These are phyloP conservation scores for Merluccius polli DNA, from an alignment of 2,797 vertebrate species.

Conservation along the genomic window DNA sequence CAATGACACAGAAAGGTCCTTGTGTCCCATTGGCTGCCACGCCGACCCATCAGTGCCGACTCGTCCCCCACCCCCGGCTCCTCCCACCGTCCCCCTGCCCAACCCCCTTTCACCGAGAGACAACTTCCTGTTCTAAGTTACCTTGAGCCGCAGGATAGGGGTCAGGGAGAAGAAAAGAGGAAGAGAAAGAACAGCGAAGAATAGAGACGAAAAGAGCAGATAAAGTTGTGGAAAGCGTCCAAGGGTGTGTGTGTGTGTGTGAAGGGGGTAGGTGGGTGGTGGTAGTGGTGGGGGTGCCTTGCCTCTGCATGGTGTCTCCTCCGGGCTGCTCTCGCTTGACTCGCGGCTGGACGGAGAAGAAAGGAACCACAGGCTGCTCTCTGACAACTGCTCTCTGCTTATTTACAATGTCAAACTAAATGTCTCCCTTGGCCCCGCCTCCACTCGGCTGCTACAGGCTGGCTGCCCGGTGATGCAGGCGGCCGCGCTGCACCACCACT, in stretches of 20 bases:
- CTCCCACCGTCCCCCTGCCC: slow-evolving; percentile 57
- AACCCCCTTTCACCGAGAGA: slow-evolving; percentile 75
- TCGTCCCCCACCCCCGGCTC: slow-evolving; percentile 56
- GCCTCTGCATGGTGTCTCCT: slow-evolving; percentile 63
- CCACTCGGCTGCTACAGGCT: slow-evolving; percentile 56
- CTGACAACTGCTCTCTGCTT: slow-evolving; percentile 80
- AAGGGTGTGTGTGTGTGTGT: slow-evolving; percentile 13
- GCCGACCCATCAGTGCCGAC: slow-evolving; percentile 68
- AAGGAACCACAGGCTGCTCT: slow-evolving; percentile 72
- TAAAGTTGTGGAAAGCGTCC: slow-evolving; percentile 62
- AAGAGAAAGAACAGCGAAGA: slow-evolving; percentile 56
- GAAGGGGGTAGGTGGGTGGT: slow-evolving; percentile 27
- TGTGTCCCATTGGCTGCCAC: slow-evolving; percentile 68
- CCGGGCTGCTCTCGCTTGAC: slow-evolving; percentile 41
- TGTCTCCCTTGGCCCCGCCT: slow-evolving; percentile 72
- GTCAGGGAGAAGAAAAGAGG: slow-evolving; percentile 83
- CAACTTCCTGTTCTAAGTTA: slow-evolving; percentile 99
- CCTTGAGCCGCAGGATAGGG: slow-evolving; percentile 99
- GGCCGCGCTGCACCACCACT: slow-evolving; percentile 47
- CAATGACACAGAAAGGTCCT: slow-evolving; percentile 63
- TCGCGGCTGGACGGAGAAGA: slow-evolving; percentile 61
- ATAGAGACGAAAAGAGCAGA: slow-evolving; percentile 57
- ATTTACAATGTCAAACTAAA: slow-evolving; percentile 88
- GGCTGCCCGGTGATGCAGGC: slow-evolving; percentile 59
- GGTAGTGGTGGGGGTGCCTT: slow-evolving; percentile 38